phyloP scores from a whole-genome alignment of 2,888 invertebrate species.

The Leptinotarsa juncta region DNA sequence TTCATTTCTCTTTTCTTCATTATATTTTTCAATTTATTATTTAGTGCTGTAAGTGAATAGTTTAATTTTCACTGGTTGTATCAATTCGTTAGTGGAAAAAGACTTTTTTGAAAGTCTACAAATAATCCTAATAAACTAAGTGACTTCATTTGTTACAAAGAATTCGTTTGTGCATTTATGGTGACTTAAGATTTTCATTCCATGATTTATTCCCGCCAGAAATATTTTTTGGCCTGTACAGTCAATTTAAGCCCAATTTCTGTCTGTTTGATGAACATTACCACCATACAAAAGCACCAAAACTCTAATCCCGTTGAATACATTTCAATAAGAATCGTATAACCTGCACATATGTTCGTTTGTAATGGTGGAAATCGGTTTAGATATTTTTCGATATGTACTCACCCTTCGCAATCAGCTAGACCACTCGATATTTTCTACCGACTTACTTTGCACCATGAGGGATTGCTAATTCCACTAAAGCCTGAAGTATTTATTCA shows the following conservation, averaged over 20 bases:
- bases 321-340: conserved; percentile 67
- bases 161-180: background rate
- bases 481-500: conserved; percentile 63
- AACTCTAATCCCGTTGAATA: conserved; percentile 63
- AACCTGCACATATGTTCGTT: conserved; percentile 67
- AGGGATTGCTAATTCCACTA: conserved; percentile 64
- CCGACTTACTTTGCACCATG: conserved; percentile 56
- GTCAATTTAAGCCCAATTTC: conserved; percentile 55
- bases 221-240: conserved; percentile 51
- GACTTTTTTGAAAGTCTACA: too few species aligned
- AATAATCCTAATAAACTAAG: too few species aligned
- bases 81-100: too few species aligned
- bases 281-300: conserved; percentile 38
- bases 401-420: background rate
- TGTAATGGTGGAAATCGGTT: conserved; percentile 59
- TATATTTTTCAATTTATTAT: too few species aligned
- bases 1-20: too few species aligned
- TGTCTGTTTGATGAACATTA: conserved; percentile 48
- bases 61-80: too few species aligned
- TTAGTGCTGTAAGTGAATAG: too few species aligned
- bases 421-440: conserved; percentile 55
- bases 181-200: background rate
- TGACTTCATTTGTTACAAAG: too few species aligned
- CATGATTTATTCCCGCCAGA: conserved; percentile 10
- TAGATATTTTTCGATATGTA: conserved; percentile 41